Evolutionary conservation across 37 sponge, comb jelly and placozoan species (phyloP).

Genomic region (Diacarnus erythraeanus): DNA sequence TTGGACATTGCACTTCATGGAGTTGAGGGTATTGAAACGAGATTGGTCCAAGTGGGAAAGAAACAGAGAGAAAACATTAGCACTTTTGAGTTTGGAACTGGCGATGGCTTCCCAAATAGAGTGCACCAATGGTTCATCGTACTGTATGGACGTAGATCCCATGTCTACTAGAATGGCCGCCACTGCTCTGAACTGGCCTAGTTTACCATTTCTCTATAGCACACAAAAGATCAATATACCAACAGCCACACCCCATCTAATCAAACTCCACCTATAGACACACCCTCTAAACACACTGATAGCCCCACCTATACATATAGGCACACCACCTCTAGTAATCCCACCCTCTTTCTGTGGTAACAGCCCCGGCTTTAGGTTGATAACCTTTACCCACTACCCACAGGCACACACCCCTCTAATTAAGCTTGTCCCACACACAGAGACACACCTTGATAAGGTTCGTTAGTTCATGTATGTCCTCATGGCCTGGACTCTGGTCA

Average conservation of each 20-base stretch:
- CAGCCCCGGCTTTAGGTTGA: no score
- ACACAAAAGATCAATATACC: neutral
- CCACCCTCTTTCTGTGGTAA: no score
- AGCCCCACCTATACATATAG: no score
- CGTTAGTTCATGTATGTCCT: neutral
- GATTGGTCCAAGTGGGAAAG: slow-evolving; percentile 6
- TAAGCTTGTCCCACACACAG: neutral
- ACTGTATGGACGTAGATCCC: neutral
- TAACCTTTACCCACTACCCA: no score
- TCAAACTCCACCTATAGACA: no score
- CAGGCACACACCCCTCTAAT: no score
- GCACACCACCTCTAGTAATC: no score
- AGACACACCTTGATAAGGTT: neutral
- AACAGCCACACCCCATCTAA: no score
- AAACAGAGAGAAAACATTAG: slow-evolving; percentile 21
- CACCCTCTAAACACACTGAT: no score
- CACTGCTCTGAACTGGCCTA: slow-evolving; percentile 39
- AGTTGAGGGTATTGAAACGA: neutral
- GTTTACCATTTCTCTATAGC: slow-evolving; percentile 20
- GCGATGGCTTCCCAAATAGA: slow-evolving; percentile 31
- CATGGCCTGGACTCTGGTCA: neutral
- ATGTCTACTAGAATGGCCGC: slow-evolving; percentile 16
- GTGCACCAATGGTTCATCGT: neutral
- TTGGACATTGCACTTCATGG: neutral
- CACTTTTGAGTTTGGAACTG: slow-evolving; percentile 3